Percentiles rank a stretch among this genome's conserved stretches.
phyloP scores from a whole-genome alignment of 2,113 vertebrate species.

The Callithrix jacchus region DNA sequence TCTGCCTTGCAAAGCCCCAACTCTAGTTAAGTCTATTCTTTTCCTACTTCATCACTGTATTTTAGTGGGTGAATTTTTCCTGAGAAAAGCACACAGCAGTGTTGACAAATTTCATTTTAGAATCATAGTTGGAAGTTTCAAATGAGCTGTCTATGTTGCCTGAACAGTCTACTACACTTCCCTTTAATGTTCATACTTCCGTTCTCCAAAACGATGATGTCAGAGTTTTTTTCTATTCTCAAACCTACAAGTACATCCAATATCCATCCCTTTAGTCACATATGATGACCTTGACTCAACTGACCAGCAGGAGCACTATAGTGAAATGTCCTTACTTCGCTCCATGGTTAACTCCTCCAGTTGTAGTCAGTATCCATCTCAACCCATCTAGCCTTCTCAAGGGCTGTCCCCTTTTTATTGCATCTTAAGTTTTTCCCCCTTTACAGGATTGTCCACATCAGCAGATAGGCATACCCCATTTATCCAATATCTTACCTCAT shows the following conservation, averaged over 20 bases:
- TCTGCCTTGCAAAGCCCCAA: neutral
- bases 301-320: neutral
- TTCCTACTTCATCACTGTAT: neutral
- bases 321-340: neutral
- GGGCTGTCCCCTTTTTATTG: neutral
- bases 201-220: neutral
- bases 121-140: neutral
- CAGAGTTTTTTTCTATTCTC: neutral
- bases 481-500: neutral
- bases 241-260: neutral
- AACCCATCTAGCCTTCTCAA: neutral
- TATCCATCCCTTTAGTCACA: neutral
- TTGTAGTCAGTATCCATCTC: neutral
- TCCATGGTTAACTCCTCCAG: neutral
- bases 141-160: neutral
- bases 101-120: neutral
- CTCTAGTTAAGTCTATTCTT: neutral
- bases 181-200: neutral
- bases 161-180: neutral
- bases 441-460: neutral
- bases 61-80: neutral
- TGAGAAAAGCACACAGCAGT: neutral
- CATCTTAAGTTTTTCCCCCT: neutral
- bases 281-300: neutral
- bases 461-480: neutral